Conservation (phyloP, 2,797 vertebrate genomes). For the Buceros bicornis region DNA sequence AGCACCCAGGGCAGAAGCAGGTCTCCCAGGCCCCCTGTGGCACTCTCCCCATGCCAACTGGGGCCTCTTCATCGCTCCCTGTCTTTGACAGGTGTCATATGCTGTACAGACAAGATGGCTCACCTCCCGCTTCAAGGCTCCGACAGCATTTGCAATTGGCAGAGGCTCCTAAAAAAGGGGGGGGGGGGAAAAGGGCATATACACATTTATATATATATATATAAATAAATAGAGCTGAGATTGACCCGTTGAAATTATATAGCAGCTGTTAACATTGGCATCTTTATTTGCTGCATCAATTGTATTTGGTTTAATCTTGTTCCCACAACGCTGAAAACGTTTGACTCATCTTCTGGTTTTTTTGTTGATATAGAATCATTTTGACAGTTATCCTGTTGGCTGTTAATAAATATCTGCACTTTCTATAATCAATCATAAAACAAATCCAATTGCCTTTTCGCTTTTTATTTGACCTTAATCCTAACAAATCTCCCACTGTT, state of each 20-base stretch:
- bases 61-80: neutral
- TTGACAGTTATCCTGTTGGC: constrained; percentile 65
- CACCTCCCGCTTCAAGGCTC: neutral
- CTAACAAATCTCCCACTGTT: constrained; percentile 53
- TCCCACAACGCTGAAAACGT: constrained; percentile 15
- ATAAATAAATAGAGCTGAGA: constrained; percentile 26
- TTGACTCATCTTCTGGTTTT: constrained; percentile 56
- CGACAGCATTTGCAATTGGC: neutral
- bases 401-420: constrained; percentile 70
- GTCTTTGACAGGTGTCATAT: neutral
- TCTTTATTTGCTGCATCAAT: constrained; percentile 66
- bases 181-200: no score
- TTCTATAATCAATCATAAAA: constrained; percentile 67
- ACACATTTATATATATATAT: neutral
- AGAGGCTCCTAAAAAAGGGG: neutral
- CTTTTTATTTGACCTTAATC: constrained; percentile 69
- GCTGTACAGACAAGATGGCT: neutral
- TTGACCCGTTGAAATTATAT: constrained; percentile 53
- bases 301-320: constrained; percentile 56
- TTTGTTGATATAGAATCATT: constrained; percentile 40
- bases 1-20: neutral
- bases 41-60: neutral
- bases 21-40: neutral
- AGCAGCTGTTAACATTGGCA: constrained; percentile 59
- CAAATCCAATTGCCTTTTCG: constrained; percentile 60